A percentile compares a stretch with the other conserved stretches of the same genome.
Evolutionary conservation across 2,113 vertebrate species (phyloP).

Genomic region (Leiothrix lutea): DNA sequence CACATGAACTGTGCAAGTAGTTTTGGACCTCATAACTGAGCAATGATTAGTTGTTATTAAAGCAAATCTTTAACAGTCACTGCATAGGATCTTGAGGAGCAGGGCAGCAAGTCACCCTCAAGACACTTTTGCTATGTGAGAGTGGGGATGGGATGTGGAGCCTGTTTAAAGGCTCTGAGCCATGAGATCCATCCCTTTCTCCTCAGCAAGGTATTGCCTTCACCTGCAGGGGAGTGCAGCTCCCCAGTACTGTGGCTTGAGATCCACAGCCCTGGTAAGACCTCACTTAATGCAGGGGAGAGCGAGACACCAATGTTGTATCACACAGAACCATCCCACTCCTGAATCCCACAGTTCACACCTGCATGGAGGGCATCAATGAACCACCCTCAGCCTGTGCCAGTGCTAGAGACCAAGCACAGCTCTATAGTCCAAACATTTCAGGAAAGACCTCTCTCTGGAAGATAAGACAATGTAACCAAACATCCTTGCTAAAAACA

Average conservation of each 20-base stretch:
- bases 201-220: neutral
- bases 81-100: neutral
- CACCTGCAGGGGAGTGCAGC: fast-evolving
- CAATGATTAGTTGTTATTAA: neutral
- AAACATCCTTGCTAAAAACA: neutral
- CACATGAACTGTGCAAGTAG: fast-evolving
- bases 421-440: neutral
- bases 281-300: neutral
- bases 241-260: fast-evolving
- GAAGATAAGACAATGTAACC: neutral
- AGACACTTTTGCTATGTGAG: fast-evolving
- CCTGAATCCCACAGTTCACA: neutral
- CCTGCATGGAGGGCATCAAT: neutral
- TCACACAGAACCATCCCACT: neutral
- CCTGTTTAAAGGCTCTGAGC: neutral
- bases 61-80: neutral
- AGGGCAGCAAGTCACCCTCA: neutral
- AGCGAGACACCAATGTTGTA: fast-evolving
- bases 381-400: neutral
- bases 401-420: neutral
- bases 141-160: fast-evolving
- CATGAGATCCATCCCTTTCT: neutral
- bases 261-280: neutral
- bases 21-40: neutral
- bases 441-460: neutral